Evolutionary conservation across 2,113 vertebrate species (phyloP).

Genomic region (Emydocephalus ijimae): DNA sequence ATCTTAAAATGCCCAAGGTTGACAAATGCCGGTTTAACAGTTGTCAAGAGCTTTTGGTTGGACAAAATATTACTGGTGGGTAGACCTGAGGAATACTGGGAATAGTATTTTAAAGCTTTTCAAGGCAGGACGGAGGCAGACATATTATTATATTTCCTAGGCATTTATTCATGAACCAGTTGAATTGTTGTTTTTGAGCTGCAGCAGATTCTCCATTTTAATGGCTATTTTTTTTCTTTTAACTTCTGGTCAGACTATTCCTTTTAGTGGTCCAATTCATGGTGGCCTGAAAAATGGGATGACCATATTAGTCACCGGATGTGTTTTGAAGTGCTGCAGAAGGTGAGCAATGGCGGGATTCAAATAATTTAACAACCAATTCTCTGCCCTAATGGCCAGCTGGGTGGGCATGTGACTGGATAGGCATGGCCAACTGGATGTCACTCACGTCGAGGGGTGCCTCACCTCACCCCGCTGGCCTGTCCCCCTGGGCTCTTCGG

Average conservation of each 20-base stretch:
- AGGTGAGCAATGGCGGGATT: constrained; percentile 59
- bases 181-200: neutral
- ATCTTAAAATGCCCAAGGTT: too few relatives aligned
- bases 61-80: too few relatives aligned
- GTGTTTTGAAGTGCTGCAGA: constrained; percentile 38
- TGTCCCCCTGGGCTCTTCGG: too few relatives aligned
- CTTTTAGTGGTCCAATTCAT: constrained; percentile 72
- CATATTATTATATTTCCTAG: neutral
- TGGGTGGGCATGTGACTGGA: too few relatives aligned
- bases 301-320: constrained; percentile 67
- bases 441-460: too few relatives aligned
- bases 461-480: too few relatives aligned
- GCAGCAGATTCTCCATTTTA: neutral
- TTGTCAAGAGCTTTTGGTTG: too few relatives aligned
- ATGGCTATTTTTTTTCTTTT: neutral
- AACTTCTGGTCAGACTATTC: constrained; percentile 37
- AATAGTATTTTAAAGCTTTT: neutral
- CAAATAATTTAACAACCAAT: too few relatives aligned
- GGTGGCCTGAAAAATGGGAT: constrained; percentile 73
- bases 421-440: too few relatives aligned
- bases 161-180: neutral
- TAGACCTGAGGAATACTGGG: neutral
- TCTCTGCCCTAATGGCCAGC: too few relatives aligned
- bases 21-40: neutral
- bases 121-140: neutral